Evolutionary conservation across 92 coral and sea anemone species (phyloP), one percentile per base, ranked within the genome.

Genomic region (Anthopleura xanthogrammica): DNA sequence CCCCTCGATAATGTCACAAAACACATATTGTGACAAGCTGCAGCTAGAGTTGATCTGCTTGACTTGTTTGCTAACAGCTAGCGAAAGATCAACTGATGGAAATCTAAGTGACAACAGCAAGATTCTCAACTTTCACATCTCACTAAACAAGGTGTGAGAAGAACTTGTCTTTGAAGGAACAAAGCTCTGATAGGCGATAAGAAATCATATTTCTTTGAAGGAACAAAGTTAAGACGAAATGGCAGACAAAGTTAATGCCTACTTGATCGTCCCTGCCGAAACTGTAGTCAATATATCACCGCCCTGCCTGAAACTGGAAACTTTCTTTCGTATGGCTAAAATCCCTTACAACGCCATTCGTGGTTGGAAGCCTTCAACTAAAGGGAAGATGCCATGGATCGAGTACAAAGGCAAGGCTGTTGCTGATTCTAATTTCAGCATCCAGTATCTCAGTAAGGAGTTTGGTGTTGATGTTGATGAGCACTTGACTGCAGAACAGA

Each of bases 381-480:
- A 95, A 85, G 98, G 98, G 0, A 95, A 95, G 77, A 83, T 93
- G 83, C 97, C 97, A 0, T 95, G 96, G 94, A 88, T 95, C 16
- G 97, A 89, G 79, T 93, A 88, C 78, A 87, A 95, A 82, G 94
- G 94, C 1, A 64, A 66, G 12, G 76, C 77, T 22, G 85, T 91
- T 16, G 98, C 92, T 29, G 98, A 94, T 81, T 92, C 96, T 3
- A 93, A 93, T 78, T 89, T 93, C 88, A 93, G 97, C 72, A 83
- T 95, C 80, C 85, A 83, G 58, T 93, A 93, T 78, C 92, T 95
- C 2, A 93, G 54, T 88, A 95, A 93, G 77, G 97, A 93, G 80
- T 93, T 93, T 48, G 85, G 75, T 19, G 90, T 93, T 23, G 93
- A 93, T 54, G 60, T 89, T 60, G 92, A 91, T 55, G 86, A 87